Base-by-base conservation (phyloP, 2,888 invertebrate genomes). In the Pristionchus mayeri region DNA sequence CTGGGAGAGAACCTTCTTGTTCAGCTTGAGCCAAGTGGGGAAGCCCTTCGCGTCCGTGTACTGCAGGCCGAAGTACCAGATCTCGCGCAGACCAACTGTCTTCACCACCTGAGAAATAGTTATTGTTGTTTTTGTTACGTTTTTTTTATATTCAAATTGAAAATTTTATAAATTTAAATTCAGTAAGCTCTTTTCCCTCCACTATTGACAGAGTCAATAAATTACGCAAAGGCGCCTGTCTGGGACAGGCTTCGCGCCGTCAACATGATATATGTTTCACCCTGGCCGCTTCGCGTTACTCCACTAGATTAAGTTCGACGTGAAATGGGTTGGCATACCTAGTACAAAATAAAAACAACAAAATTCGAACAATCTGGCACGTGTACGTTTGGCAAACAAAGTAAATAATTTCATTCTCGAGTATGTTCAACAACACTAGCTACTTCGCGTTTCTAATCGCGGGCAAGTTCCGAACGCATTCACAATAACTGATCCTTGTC, bases 51-150 rank as follows among this genome's bases (percentile, higher is more conserved):
- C 96, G 94, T 99, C 99, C 90, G 97, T 97, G 94, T 98, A 99
- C 94, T 99, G 98, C 87, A 99, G 95, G 86, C 98, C 99, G 94
- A 99, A 99, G 95, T 98, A 99, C 99, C 99, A 99, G 91, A 98
- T 98, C 94, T 99, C 99, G 90, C 99, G 95, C 84, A 99, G 95
- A 89, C 98, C 98, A 93, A 99, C 98, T 91, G 98, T 99, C 95
- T 99, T 99, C 92, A 99, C 98, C 93, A 99, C 98, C 90, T 90
- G 54, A 3, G 86, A 37, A 71, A 3, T 30, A 4, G 40, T 11
- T 24, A 40, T n/a, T 37, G 34, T 67, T 63, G 18, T 30, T 63
- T 18, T 63, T 30, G 30, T 60, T 27, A 6, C 34, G 18, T 63
- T 63, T 7, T 63, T 34, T 4, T 63, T 37, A 67, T 37, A 27